Evolutionary conservation across 2,113 vertebrate genomes (phyloP).

Genomic region (Tachysurus fulvidraco): DNA sequence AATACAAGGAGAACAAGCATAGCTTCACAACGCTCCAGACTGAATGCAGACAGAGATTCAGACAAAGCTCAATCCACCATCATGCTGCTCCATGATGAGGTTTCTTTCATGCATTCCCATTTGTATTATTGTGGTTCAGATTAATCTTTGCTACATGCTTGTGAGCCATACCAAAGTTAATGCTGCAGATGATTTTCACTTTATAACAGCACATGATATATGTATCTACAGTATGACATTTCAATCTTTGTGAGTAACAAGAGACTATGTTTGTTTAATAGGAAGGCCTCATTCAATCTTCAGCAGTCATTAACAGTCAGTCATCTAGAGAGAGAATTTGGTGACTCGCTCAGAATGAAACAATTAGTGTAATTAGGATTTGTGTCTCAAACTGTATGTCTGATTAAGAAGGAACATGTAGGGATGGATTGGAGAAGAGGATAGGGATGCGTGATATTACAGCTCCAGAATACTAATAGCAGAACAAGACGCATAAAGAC

Average conservation of each 20-base stretch:
- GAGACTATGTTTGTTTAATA: slow-evolving; percentile 4
- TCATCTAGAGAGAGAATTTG: slow-evolving; percentile 21
- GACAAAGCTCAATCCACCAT: background rate
- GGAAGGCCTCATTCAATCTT: background rate
- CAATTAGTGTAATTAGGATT: slow-evolving; percentile 33
- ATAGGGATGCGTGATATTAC: background rate
- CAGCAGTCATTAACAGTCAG: slow-evolving; percentile 24
- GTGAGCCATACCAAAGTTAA: background rate
- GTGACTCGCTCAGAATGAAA: slow-evolving; percentile 22
- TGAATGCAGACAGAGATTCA: background rate
- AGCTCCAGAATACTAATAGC: slow-evolving; percentile 7
- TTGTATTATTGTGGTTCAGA: background rate
- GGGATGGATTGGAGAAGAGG: slow-evolving; percentile 8
- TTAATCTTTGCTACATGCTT: background rate
- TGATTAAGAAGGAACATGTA: background rate
- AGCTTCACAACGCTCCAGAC: background rate
- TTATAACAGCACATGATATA: background rate
- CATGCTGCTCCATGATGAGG: background rate
- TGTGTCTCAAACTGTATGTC: slow-evolving; percentile 11
- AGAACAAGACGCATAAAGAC: background rate
- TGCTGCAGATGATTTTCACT: background rate
- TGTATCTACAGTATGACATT: background rate
- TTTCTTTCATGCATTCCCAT: background rate
- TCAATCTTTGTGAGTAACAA: slow-evolving; percentile 19
- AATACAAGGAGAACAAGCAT: background rate